These are phyloP conservation scores for Agrilus biguttatus DNA, from an alignment of 2,888 invertebrate genomes.

Conservation along the genomic window DNA sequence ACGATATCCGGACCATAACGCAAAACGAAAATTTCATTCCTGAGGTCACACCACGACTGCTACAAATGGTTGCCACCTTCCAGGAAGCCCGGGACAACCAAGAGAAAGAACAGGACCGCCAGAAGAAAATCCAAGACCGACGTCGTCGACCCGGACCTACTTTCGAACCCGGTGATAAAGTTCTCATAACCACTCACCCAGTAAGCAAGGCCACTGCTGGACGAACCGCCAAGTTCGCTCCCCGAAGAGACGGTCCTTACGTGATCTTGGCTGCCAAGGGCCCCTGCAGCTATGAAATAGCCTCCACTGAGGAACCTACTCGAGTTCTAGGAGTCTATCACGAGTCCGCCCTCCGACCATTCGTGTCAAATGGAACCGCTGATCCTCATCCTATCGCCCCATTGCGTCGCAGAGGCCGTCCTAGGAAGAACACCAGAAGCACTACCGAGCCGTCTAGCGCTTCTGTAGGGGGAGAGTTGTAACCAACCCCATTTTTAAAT, in stretches of 20 bases:
- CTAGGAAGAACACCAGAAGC: too few species aligned
- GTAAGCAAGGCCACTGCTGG: not conserved
- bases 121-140: slow-evolving; percentile 6
- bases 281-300: slow-evolving; percentile 3
- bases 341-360: too few species aligned
- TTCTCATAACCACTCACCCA: too few species aligned
- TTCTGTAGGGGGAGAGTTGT: too few species aligned
- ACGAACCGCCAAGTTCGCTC: slow-evolving; percentile 1
- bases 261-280: not conserved
- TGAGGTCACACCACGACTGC: slow-evolving; percentile 17
- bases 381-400: too few species aligned
- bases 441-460: too few species aligned
- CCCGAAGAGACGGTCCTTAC: slow-evolving; percentile 1
- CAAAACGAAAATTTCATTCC: slow-evolving; percentile 17
- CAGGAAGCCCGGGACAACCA: not conserved
- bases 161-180: not conserved
- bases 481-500: too few species aligned
- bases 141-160: not conserved
- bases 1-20: slow-evolving; percentile 15
- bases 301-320: slow-evolving; percentile 5
- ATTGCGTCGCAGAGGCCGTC: too few species aligned
- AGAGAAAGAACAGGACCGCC: slow-evolving; percentile 3
- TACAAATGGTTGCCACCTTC: slow-evolving; percentile 3
- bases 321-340: slow-evolving; percentile 1
- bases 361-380: too few species aligned